A percentile compares a stretch with the other conserved stretches of the same genome.
Evolutionary conservation across 2,797 vertebrate genomes (phyloP).

Genomic region (Sternotherus odoratus): DNA sequence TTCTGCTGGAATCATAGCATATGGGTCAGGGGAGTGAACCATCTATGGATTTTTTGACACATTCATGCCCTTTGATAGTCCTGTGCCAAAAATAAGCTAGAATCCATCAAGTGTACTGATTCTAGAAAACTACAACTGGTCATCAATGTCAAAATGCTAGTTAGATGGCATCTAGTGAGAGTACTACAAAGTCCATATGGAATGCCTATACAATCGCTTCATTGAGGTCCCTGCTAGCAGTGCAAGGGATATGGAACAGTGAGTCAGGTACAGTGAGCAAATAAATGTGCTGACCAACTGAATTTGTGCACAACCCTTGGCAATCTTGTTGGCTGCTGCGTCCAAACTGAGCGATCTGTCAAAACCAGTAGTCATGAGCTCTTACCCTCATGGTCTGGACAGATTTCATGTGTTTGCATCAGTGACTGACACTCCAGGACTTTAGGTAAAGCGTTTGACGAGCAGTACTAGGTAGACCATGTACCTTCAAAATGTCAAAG

Average conservation of each 20-base stretch:
- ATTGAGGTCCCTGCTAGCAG: slow-evolving; percentile 21
- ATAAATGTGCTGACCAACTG: background rate
- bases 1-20: background rate
- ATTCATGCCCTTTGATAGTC: background rate
- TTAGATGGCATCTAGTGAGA: background rate
- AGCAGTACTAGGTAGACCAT: background rate
- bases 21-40: background rate
- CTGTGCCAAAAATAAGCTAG: background rate
- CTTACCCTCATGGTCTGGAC: background rate
- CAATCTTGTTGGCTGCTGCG: background rate
- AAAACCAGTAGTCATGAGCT: slow-evolving; percentile 12
- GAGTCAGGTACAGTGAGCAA: background rate
- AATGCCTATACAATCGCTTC: background rate
- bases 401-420: background rate
- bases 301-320: slow-evolving; percentile 1
- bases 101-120: background rate
- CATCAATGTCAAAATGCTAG: background rate
- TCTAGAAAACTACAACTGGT: background rate
- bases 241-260: background rate
- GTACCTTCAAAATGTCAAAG: background rate
- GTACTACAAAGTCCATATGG: background rate
- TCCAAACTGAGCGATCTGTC: background rate
- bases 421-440: background rate
- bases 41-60: background rate
- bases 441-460: background rate